Evolutionary conservation across 35 echinoderm and acorn worm genomes (phyloP).

Genomic region (Eucidaris tribuloides): DNA sequence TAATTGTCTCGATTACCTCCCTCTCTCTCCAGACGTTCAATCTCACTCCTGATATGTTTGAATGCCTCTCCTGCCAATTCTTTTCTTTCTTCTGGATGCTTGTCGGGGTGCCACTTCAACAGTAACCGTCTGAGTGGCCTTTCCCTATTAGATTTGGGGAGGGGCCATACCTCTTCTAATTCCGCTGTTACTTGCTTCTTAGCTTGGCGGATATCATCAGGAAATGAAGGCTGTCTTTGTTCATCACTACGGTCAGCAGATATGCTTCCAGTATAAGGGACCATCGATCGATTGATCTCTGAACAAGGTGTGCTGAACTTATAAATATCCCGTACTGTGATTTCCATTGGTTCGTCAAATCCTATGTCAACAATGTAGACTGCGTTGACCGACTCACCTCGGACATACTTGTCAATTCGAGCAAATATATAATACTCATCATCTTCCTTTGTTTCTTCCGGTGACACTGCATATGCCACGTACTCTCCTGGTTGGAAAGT

Average conservation of each 20-base stretch:
- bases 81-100: slow-evolving; percentile 24
- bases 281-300: no score
- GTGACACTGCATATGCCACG: slow-evolving; percentile 1
- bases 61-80: slow-evolving; percentile 36
- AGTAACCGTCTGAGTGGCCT: slow-evolving; percentile 14
- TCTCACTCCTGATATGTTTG: slow-evolving; percentile 26
- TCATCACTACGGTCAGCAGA: neutral
- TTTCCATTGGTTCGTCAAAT: neutral
- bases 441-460: neutral
- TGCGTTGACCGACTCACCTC: neutral
- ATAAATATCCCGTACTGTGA: neutral
- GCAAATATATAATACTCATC: neutral
- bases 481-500: neutral
- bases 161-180: slow-evolving; percentile 5
- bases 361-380: slow-evolving; percentile 18
- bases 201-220: neutral
- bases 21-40: slow-evolving; percentile 9
- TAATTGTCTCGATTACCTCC: neutral
- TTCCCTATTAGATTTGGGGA: slow-evolving; percentile 17
- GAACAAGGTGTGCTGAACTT: no score
- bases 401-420: neutral
- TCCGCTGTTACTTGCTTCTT: slow-evolving; percentile 1
- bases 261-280: no score
- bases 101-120: slow-evolving; percentile 47
- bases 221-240: neutral